Percentiles rank a stretch among this genome's conserved stretches.
These are phyloP conservation scores for Sycobia sp. DNA, from an alignment of 1,140 invertebrate species.

Conservation along the genomic window DNA sequence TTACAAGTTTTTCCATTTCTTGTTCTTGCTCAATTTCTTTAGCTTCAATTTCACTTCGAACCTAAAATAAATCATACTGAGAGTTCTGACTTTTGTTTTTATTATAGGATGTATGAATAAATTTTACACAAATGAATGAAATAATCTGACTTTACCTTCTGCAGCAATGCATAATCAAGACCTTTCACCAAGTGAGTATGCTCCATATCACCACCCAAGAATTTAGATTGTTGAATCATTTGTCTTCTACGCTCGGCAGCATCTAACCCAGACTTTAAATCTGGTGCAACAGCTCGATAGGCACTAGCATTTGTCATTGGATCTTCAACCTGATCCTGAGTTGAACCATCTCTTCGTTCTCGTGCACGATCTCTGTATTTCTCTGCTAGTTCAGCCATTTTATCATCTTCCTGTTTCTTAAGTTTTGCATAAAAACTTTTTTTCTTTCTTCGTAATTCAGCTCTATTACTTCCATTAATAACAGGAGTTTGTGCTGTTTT, in stretches of 20 bases:
- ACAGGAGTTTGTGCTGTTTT: constrained; percentile 61
- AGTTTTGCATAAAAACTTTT: constrained; percentile 93
- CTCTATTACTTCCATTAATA: constrained; percentile 65
- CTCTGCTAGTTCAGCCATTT: constrained; percentile 92
- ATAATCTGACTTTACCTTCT: constrained; percentile 93
- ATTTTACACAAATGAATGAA: neutral
- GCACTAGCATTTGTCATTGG: constrained; percentile 86
- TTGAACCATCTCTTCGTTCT: constrained; percentile 88
- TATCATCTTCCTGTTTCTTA: constrained; percentile 95
- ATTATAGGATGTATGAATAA: neutral
- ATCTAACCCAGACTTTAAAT: constrained; percentile 90
- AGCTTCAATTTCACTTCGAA: constrained; percentile 60
- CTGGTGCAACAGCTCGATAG: constrained; percentile 93
- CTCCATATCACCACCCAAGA: constrained; percentile 99
- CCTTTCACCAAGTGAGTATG: constrained; percentile 99
- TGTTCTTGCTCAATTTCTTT: constrained; percentile 77
- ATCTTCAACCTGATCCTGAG: constrained; percentile 83
- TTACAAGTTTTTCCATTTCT: constrained; percentile 77
- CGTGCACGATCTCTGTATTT: constrained; percentile 94
- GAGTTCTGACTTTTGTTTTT: neutral
- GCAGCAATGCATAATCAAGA: constrained; percentile 97
- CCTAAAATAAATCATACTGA: constrained; percentile 39
- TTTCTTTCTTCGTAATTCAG: constrained; percentile 78
- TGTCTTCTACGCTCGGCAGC: constrained; percentile 93
- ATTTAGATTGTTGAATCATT: constrained; percentile 99